Evolutionary conservation across 2,113 vertebrate genomes (phyloP).

Genomic region (Megaptera novaeangliae): DNA sequence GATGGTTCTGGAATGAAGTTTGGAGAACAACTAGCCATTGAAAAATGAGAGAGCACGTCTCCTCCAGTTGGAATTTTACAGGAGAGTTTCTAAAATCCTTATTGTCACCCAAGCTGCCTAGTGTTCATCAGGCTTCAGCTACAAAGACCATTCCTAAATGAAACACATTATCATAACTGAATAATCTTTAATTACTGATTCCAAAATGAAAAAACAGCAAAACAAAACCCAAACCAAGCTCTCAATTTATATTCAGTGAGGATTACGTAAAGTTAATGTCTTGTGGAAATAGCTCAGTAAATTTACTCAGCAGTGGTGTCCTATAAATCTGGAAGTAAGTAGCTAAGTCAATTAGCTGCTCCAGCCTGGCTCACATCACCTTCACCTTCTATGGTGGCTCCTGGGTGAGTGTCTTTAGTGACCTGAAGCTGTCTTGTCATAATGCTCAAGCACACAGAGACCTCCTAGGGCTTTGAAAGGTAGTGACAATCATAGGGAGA

Average conservation of each 20-base stretch:
- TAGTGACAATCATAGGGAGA: neutral
- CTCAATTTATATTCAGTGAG: slow-evolving; percentile 58
- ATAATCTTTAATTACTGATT: slow-evolving; percentile 70
- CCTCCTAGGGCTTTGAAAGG: neutral
- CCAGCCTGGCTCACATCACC: neutral
- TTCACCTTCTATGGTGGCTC: neutral
- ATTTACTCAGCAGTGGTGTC: slow-evolving; percentile 42
- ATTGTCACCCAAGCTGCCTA: neutral
- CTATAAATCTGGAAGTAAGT: slow-evolving; percentile 64
- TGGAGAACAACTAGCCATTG: neutral
- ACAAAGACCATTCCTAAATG: slow-evolving; percentile 38
- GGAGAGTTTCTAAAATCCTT: neutral
- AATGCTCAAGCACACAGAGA: neutral
- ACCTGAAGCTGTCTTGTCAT: slow-evolving; percentile 10
- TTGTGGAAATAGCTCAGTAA: slow-evolving; percentile 69
- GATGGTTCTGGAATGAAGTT: neutral
- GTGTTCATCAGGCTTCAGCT: slow-evolving; percentile 31
- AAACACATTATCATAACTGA: slow-evolving; percentile 68
- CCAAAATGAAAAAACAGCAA: slow-evolving; percentile 65
- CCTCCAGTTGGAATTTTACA: neutral
- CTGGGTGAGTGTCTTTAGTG: slow-evolving; percentile 25
- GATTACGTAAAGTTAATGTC: slow-evolving; percentile 72
- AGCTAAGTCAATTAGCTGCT: slow-evolving; percentile 55
- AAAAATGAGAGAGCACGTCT: neutral
- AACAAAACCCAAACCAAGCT: slow-evolving; percentile 55